phyloP scores from a whole-genome alignment of 2,888 invertebrate species.

The Drosophila peninsularis region DNA sequence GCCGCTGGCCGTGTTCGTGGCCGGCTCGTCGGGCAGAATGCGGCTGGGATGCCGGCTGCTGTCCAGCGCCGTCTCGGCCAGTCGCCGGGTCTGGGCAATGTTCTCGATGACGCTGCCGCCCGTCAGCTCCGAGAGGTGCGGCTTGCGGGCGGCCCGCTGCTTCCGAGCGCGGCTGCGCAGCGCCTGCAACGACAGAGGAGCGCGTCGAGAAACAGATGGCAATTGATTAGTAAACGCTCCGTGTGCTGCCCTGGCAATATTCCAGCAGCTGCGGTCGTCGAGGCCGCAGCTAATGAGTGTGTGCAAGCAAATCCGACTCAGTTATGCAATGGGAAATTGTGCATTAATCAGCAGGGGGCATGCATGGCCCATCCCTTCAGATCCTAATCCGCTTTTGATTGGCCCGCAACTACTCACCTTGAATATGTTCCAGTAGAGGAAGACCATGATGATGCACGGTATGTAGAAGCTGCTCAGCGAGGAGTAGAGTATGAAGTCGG shows the following conservation, averaged over 20 bases:
- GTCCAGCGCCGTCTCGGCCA: slow-evolving; percentile 91
- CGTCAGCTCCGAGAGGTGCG: slow-evolving; percentile 89
- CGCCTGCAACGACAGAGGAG: slow-evolving; percentile 86
- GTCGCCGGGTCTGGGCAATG: slow-evolving; percentile 91
- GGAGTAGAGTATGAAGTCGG: slow-evolving; percentile 98
- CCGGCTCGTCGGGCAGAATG: slow-evolving; percentile 89
- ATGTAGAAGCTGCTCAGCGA: slow-evolving; percentile 99
- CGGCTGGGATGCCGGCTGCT: slow-evolving; percentile 85
- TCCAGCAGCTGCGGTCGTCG: neutral
- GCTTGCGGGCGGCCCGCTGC: slow-evolving; percentile 91
- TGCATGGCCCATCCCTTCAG: slow-evolving; percentile 13
- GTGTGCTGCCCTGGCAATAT: neutral
- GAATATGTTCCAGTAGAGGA: slow-evolving; percentile 98
- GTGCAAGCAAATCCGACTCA: slow-evolving; percentile 30
- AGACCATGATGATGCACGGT: slow-evolving; percentile 99
- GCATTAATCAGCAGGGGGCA: slow-evolving; percentile 58
- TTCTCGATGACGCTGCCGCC: slow-evolving; percentile 95
- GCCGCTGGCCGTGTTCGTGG: slow-evolving; percentile 95
- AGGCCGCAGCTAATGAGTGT: neutral
- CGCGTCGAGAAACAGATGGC: neutral
- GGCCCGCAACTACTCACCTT: slow-evolving; percentile 88
- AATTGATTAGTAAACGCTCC: slow-evolving; percentile 5
- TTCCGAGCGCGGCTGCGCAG: slow-evolving; percentile 93
- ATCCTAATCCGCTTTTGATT: slow-evolving; percentile 66
- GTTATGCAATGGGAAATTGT: slow-evolving; percentile 43